Conservation (phyloP, 1,140 invertebrate species). For the Vanessa atalanta region DNA sequence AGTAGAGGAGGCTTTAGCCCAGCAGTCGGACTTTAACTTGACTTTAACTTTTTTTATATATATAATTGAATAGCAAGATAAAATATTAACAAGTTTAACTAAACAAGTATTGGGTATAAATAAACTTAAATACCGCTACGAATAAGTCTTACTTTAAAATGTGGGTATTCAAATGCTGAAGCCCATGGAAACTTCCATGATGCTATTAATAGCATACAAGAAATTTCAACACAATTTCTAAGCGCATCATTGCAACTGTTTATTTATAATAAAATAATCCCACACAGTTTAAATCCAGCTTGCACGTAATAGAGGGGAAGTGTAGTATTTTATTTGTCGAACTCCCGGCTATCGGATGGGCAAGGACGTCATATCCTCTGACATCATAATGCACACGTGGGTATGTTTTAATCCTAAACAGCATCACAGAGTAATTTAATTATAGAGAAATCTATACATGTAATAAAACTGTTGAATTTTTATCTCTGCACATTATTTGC, state of each 20-base stretch:
- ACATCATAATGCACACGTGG: slow-evolving; percentile 37
- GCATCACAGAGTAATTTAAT: neutral
- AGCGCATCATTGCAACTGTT: slow-evolving; percentile 8
- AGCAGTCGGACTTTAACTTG: no score
- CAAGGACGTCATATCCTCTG: slow-evolving; percentile 44
- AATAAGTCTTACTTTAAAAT: neutral
- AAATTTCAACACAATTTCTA: slow-evolving; percentile 5
- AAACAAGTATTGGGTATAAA: no score
- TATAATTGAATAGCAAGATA: no score
- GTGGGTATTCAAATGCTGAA: neutral
- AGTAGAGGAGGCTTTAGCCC: no score
- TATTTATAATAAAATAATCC: slow-evolving; percentile 37
- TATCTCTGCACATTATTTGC: no score
- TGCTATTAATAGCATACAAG: neutral
- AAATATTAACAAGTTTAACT: no score
- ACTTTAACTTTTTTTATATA: no score
- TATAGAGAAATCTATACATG: neutral
- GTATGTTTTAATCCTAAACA: neutral
- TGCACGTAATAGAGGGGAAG: slow-evolving; percentile 27
- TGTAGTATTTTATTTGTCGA: slow-evolving; percentile 32
- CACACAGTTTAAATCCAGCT: slow-evolving; percentile 35
- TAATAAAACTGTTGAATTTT: no score
- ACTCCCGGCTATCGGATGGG: slow-evolving; percentile 27
- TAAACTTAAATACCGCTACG: no score
- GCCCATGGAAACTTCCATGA: slow-evolving; percentile 2